These are phyloP conservation scores for Neogobius melanostomus DNA, from an alignment of 2,113 vertebrate genomes.

Conservation along the genomic window DNA sequence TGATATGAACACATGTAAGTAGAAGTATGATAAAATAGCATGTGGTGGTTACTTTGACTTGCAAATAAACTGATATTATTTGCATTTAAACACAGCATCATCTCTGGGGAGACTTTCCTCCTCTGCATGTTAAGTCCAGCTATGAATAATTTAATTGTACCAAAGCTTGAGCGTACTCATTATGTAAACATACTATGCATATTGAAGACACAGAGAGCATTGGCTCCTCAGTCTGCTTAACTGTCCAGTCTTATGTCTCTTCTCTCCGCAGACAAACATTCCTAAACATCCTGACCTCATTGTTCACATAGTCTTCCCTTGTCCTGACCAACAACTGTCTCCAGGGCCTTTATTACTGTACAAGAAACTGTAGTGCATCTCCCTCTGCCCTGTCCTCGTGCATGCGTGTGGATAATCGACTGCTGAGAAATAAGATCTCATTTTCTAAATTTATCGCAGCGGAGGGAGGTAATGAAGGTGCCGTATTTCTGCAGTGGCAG, in stretches of 20 bases:
- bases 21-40: too few species aligned
- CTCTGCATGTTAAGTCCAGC: too few species aligned
- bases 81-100: too few species aligned
- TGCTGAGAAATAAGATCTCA: slow-evolving; percentile 18
- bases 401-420: slow-evolving; percentile 2
- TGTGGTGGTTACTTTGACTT: too few species aligned
- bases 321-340: slow-evolving; percentile 20
- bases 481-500: slow-evolving; percentile 8
- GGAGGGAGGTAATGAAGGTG: slow-evolving; percentile 18
- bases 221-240: neutral
- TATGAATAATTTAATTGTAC: neutral
- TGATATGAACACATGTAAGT: too few species aligned
- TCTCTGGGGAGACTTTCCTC: too few species aligned
- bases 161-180: neutral
- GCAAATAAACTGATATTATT: too few species aligned
- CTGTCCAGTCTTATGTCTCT: slow-evolving; percentile 10
- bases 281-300: slow-evolving; percentile 37
- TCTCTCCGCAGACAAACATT: slow-evolving; percentile 28
- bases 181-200: neutral
- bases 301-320: slow-evolving; percentile 26
- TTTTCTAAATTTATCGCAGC: slow-evolving; percentile 19
- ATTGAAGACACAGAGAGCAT: neutral
- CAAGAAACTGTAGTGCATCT: neutral
- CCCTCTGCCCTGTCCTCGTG: neutral
- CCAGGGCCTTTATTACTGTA: neutral